Conservation (phyloP, 2,113 vertebrate species). For the Ammodytes marinus region DNA sequence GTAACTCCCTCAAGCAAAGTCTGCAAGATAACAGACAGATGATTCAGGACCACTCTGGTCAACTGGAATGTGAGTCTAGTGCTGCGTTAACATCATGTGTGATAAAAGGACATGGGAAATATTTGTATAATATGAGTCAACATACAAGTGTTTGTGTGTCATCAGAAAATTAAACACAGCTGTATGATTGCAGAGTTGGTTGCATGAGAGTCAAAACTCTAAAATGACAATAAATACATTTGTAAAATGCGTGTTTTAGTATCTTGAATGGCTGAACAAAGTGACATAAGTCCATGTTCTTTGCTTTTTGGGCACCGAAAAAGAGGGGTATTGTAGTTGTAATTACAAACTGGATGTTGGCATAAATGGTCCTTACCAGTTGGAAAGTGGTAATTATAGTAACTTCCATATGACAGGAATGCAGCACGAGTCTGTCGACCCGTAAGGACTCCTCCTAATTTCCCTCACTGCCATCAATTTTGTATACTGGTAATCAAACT, state of each 20-base stretch:
- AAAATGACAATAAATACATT: background rate
- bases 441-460: background rate
- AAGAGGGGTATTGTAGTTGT: background rate
- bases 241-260: background rate
- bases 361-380: background rate
- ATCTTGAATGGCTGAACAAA: background rate
- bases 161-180: background rate
- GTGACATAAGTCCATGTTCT: background rate
- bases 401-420: background rate
- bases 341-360: slow-evolving; percentile 11
- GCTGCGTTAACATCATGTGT: background rate
- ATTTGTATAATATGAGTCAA: background rate
- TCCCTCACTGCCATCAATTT: background rate
- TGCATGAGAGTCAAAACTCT: background rate
- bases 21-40: background rate
- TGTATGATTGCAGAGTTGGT: background rate
- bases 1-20: background rate
- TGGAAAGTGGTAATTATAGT: background rate
- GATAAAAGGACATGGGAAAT: background rate
- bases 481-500: background rate
- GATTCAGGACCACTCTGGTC: background rate
- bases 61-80: background rate
- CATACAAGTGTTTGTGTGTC: background rate
- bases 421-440: background rate
- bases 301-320: background rate